Percentiles rank a stretch among this genome's conserved stretches.
Conservation (phyloP, 2,797 vertebrate genomes). For the Phrynocephalus guinanensis region DNA sequence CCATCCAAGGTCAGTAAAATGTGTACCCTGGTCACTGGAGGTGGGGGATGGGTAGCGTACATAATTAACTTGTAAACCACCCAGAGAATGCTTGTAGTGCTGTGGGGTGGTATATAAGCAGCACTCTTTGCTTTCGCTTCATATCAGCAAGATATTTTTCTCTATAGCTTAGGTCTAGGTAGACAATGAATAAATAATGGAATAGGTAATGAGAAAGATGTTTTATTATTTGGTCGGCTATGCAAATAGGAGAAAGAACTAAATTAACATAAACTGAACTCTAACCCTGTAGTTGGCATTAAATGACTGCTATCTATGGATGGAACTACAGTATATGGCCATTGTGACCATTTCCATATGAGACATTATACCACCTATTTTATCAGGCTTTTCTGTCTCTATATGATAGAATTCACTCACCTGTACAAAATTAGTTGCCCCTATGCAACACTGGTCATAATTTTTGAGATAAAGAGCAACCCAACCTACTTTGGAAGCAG, state of each 20-base stretch:
- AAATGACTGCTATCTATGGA: too few species aligned
- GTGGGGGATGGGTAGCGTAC: too few species aligned
- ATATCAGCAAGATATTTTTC: background rate
- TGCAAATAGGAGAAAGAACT: background rate
- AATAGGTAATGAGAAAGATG: background rate
- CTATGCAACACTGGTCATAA: background rate
- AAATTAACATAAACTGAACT: background rate
- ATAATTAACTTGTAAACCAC: too few species aligned
- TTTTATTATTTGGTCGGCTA: background rate
- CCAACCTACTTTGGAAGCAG: background rate
- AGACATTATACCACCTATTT: background rate
- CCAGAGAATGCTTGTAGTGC: too few species aligned
- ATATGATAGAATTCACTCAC: background rate
- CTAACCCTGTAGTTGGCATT: background rate
- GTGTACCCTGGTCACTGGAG: too few species aligned
- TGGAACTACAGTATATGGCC: background rate
- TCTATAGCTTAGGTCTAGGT: background rate
- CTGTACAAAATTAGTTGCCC: background rate
- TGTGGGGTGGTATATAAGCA: too few species aligned
- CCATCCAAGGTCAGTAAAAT: too few species aligned
- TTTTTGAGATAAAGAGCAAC: background rate
- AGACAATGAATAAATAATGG: background rate
- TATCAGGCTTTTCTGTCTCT: background rate
- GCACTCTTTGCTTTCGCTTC: too few species aligned
- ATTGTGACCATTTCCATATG: background rate